Conservation (phyloP, 2,113 vertebrate species). For the Cyanoramphus novaezelandiae region DNA sequence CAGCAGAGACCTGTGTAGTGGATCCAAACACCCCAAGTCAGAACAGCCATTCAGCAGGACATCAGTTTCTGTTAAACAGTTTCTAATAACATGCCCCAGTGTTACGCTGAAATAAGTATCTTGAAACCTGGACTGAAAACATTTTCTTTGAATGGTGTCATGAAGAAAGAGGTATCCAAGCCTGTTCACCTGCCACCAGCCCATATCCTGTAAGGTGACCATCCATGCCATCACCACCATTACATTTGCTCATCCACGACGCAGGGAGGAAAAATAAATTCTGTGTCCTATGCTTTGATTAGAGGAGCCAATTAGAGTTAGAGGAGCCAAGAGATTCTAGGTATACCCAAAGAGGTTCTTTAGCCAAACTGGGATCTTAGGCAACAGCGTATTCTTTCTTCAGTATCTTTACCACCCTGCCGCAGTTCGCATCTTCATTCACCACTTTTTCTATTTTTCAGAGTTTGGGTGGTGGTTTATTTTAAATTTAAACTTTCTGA, state of each 20-base stretch:
- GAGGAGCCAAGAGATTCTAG: neutral
- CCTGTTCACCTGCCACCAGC: neutral
- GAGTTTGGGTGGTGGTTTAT: neutral
- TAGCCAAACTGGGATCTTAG: neutral
- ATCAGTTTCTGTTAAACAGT: neutral
- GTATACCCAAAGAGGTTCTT: neutral
- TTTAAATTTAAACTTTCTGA: neutral
- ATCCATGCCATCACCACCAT: neutral
- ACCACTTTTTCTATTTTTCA: neutral
- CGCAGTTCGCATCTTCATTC: neutral
- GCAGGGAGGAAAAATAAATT: neutral
- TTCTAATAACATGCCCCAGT: neutral
- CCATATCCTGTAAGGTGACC: neutral
- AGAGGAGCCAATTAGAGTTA: neutral
- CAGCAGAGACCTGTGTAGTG: accelerated
- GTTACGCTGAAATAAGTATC: neutral
- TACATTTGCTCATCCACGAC: neutral
- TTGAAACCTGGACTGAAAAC: neutral
- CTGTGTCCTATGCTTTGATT: neutral
- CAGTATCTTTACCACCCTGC: neutral
- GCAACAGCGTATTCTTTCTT: neutral
- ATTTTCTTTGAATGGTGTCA: neutral
- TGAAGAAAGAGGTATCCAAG: neutral
- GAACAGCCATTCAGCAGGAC: neutral
- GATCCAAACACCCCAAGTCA: neutral